Conservation (phyloP, 1,140 invertebrate species). For the Sitobion miscanthi region DNA sequence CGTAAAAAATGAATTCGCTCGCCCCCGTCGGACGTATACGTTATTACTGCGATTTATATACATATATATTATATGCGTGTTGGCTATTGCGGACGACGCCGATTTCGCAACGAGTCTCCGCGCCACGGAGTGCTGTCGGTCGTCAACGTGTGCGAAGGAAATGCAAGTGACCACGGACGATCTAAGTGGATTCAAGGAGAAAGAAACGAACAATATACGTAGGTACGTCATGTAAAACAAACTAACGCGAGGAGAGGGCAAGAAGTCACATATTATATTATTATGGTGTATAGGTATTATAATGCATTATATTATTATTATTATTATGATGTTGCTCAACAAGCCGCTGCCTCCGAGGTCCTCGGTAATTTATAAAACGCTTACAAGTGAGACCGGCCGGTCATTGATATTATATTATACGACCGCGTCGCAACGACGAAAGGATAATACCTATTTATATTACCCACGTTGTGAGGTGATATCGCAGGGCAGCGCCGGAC, state of each 20-base stretch:
- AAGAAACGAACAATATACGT: background rate
- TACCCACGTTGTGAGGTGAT: too few species aligned
- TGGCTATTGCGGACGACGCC: background rate
- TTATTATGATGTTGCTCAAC: background rate
- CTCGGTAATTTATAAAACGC: background rate
- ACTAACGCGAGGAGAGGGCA: background rate
- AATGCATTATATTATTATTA: slow-evolving; percentile 6
- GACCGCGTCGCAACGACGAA: background rate
- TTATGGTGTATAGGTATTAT: background rate
- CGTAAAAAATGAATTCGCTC: background rate
- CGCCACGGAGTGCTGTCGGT: background rate
- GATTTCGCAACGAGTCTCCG: background rate
- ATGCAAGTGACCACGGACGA: background rate
- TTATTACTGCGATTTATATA: background rate
- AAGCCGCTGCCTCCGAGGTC: background rate
- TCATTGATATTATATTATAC: background rate
- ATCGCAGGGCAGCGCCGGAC: background rate
- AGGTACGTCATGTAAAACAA: background rate
- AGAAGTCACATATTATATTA: background rate
- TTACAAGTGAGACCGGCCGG: background rate
- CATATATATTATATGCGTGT: background rate
- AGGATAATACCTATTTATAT: background rate
- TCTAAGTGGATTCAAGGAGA: background rate
- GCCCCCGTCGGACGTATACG: background rate
- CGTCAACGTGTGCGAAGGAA: background rate